A percentile compares a stretch with the other conserved stretches of the same genome.
Conservation (phyloP, 2,888 invertebrate species). For the Latrodectus hesperus region DNA sequence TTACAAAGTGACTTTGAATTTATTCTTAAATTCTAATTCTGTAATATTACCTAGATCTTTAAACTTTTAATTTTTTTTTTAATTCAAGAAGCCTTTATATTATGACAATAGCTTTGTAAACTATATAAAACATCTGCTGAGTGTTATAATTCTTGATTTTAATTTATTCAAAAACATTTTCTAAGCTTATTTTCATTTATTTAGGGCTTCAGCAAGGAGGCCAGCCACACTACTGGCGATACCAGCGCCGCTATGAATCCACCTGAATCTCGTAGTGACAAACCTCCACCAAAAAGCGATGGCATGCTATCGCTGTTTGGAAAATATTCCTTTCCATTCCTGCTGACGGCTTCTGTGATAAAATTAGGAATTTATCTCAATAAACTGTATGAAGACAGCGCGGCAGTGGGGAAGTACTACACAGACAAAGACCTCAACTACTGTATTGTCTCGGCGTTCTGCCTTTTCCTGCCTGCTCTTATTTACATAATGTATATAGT, state of each 20-base stretch:
- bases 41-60: no score
- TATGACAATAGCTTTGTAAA: no score
- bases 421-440: conserved; percentile 53
- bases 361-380: conserved; percentile 70
- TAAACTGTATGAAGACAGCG: conserved; percentile 71
- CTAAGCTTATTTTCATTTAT: no score
- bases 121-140: no score
- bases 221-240: not conserved
- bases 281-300: not conserved
- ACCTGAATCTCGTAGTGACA: not conserved
- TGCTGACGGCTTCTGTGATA: conserved; percentile 60
- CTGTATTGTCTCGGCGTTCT: conserved; percentile 60
- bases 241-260: not conserved
- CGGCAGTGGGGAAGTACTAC: conserved; percentile 68
- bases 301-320: conserved; percentile 41
- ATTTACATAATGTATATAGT: conserved; percentile 70
- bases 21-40: no score
- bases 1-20: no score
- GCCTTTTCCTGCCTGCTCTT: conserved; percentile 67
- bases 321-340: conserved; percentile 64
- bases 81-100: no score
- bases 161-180: no score
- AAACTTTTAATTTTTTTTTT: no score
- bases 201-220: not conserved
- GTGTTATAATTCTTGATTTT: no score